phyloP scores from a whole-genome alignment of 1,140 invertebrate species.

The Aradophagus sp. region DNA sequence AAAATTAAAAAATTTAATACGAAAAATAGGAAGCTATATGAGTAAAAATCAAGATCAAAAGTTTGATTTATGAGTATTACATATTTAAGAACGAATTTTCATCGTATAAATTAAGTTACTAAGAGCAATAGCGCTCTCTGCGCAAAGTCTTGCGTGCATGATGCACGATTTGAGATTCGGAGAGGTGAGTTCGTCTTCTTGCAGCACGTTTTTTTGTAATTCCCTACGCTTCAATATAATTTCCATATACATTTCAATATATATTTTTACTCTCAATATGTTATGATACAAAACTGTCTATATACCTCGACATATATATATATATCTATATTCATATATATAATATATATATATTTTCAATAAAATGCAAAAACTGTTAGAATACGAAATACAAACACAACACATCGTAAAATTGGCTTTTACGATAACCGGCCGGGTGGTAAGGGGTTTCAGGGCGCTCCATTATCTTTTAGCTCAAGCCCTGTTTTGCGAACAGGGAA shows the following conservation, averaged over 20 bases:
- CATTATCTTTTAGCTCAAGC: constrained; percentile 11
- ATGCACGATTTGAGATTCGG: constrained; percentile 37
- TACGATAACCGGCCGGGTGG: constrained; percentile 37
- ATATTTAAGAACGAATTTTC: too few species aligned
- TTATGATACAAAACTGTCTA: constrained; percentile 56
- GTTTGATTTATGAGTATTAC: too few species aligned
- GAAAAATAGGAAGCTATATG: too few species aligned
- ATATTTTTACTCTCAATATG: constrained; percentile 52
- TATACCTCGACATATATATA: constrained; percentile 56
- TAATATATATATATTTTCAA: constrained; percentile 53
- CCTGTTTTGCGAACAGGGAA: constrained; percentile 3
- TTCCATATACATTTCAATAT: constrained; percentile 60
- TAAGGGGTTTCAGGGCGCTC: constrained; percentile 6
- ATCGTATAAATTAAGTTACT: constrained; percentile 9
- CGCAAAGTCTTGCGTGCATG: constrained; percentile 7
- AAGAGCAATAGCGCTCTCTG: constrained; percentile 5
- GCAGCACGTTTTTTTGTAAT: constrained; percentile 23
- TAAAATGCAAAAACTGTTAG: constrained; percentile 64
- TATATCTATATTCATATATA: constrained; percentile 58
- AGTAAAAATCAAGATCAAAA: too few species aligned
- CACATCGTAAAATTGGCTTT: constrained; percentile 47
- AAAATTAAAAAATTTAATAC: too few species aligned
- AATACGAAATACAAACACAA: constrained; percentile 56
- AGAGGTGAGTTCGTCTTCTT: constrained; percentile 49
- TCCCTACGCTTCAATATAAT: constrained; percentile 59